Conservation (phyloP, 2,888 invertebrate genomes). For the Neoscelio sp. region DNA sequence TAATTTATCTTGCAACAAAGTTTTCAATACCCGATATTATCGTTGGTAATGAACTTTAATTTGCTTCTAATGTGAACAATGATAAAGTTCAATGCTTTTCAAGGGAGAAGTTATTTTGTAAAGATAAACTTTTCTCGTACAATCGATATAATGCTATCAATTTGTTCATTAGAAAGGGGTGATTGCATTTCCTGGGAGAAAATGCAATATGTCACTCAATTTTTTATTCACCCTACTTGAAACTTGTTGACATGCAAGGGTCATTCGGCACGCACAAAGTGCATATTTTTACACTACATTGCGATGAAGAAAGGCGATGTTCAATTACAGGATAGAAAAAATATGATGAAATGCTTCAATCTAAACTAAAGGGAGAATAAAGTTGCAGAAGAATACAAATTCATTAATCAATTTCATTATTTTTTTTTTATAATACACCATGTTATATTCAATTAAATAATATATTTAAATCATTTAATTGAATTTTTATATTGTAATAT, state of each 20-base stretch:
- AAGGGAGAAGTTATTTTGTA: constrained; percentile 4
- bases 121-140: background rate
- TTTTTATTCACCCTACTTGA: constrained; percentile 16
- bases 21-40: background rate
- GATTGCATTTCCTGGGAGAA: background rate
- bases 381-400: too few relatives aligned
- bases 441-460: too few relatives aligned
- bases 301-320: constrained; percentile 6
- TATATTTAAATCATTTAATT: too few relatives aligned
- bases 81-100: background rate
- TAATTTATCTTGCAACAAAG: constrained; percentile 3
- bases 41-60: constrained; percentile 18
- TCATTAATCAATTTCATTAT: too few relatives aligned
- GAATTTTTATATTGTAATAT: too few relatives aligned
- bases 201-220: constrained; percentile 2
- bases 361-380: too few relatives aligned
- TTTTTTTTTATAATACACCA: too few relatives aligned
- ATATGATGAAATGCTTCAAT: too few relatives aligned
- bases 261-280: background rate
- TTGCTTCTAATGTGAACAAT: background rate
- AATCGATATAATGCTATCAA: background rate
- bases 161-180: too few relatives aligned
- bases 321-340: constrained; percentile 15
- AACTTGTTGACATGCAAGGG: constrained; percentile 15
- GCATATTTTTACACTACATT: constrained; percentile 12